phyloP scores from a whole-genome alignment of 2,113 vertebrate species.

The Burhinus oedicnemus region DNA sequence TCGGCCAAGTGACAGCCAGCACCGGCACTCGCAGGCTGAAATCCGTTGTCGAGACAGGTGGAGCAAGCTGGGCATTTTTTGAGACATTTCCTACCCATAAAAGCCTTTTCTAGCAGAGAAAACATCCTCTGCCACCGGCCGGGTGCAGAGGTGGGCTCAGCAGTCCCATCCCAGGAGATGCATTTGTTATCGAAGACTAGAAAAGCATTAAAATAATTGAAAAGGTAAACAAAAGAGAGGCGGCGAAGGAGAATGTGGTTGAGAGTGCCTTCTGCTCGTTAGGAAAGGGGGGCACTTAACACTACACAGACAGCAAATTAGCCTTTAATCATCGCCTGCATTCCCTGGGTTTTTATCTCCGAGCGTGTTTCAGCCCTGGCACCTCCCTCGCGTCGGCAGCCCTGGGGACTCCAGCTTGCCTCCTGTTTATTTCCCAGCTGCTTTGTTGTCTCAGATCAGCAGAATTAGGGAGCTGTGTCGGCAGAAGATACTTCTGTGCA shows the following conservation, averaged over 20 bases:
- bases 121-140: not conserved
- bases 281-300: constrained; percentile 58
- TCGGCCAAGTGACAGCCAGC: not conserved
- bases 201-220: constrained; percentile 34
- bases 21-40: not conserved
- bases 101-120: not conserved
- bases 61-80: not conserved
- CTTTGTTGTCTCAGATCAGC: constrained; percentile 65
- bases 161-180: not conserved
- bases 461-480: constrained; percentile 57
- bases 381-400: constrained; percentile 21
- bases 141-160: fast-evolving
- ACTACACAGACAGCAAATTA: constrained; percentile 74
- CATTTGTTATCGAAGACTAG: fast-evolving
- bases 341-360: constrained; percentile 9
- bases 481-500: constrained; percentile 61
- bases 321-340: constrained; percentile 69
- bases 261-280: constrained; percentile 53
- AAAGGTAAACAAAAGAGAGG: constrained; percentile 53
- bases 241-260: not conserved
- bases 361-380: constrained; percentile 36
- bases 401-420: constrained; percentile 40
- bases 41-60: not conserved
- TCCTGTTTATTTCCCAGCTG: constrained; percentile 66
- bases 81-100: not conserved